A percentile compares a stretch with the other conserved stretches of the same genome.
phyloP scores from a whole-genome alignment of 1,140 invertebrate species.

The Eufriesea mexicana region DNA sequence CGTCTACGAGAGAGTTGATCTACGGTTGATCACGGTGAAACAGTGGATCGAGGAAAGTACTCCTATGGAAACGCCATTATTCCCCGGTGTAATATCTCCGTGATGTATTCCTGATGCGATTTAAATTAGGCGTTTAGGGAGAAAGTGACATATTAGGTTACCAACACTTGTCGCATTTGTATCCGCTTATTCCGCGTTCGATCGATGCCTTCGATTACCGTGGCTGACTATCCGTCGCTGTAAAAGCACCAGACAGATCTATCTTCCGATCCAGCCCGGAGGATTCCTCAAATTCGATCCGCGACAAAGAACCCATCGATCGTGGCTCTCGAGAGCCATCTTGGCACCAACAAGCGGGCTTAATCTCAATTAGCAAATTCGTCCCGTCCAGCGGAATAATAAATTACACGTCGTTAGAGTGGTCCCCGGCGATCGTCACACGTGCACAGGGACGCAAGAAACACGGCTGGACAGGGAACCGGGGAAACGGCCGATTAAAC shows the following conservation, averaged over 20 bases:
- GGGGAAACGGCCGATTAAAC: slow-evolving; percentile 63
- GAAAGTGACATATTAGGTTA: too few relatives aligned
- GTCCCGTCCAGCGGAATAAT: slow-evolving; percentile 39
- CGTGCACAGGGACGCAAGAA: slow-evolving; percentile 25
- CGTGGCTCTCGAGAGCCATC: background rate
- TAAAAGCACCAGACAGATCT: too few relatives aligned
- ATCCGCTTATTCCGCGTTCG: too few relatives aligned
- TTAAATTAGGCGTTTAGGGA: too few relatives aligned
- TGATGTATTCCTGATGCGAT: too few relatives aligned
- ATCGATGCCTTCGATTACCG: too few relatives aligned
- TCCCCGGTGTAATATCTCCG: too few relatives aligned
- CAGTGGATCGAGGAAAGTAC: too few relatives aligned
- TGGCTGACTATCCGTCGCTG: too few relatives aligned
- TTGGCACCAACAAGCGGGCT: background rate
- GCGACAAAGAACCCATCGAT: background rate
- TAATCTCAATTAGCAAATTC: slow-evolving; percentile 48
- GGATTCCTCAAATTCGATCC: background rate
- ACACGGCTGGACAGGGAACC: slow-evolving; percentile 12
- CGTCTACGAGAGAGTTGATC: background rate
- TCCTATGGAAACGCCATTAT: too few relatives aligned
- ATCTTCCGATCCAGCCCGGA: background rate
- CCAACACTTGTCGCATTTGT: too few relatives aligned
- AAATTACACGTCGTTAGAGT: slow-evolving; percentile 35
- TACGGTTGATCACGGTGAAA: background rate
- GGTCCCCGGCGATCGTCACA: background rate